Base-by-base conservation (phyloP, 2,797 vertebrate species). In the Falco concolor region DNA sequence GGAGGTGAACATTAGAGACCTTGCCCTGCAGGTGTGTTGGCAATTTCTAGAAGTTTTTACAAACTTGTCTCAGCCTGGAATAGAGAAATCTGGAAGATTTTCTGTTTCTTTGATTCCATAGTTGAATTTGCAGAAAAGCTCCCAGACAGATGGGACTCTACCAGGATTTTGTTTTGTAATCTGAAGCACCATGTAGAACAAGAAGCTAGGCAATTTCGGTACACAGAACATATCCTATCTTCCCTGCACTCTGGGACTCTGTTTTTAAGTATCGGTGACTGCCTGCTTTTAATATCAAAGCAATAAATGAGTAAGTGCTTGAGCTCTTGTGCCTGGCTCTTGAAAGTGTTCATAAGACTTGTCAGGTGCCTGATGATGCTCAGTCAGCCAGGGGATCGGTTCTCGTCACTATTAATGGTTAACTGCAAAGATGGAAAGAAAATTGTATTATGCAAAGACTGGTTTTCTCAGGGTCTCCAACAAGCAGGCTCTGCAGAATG, bases 211-310 rank as follows among this genome's bases (percentile, higher is more conserved):
- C 34, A 80, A 88, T 84, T 92, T 87, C 83, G 53, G 3, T 56
- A 53, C 21, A 45, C 19, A 34, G 59, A 89, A 65, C 0, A 0
- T 47, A 93, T 84, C 70, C 59, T 84, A 40, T 82, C 59, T 84
- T 22, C 22, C 36, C 54, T 50, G 28, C 54, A 40, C 68, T 69
- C 67, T 50, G 34, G 6, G 28, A 40, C 40, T 73, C 13, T 67
- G 42, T 9, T 78, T 82, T 74, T 63, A 78, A 78, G 44, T 73
- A 73, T 73, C 60, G 63, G 54, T 36, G 45, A 53, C 73, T 86
- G 60, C 80, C 76, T 94, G 60, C 84, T 84, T 95, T 89, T 87
- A 81, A 89, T 95, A 95, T 93, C 89, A 94, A 95, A 96, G 65
- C 73, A 91, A 76, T 80, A 94, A 89, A 83, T 53, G 32, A 83